Base-by-base conservation (phyloP, 2,797 vertebrate genomes). In the Bovichtus diacanthus region DNA sequence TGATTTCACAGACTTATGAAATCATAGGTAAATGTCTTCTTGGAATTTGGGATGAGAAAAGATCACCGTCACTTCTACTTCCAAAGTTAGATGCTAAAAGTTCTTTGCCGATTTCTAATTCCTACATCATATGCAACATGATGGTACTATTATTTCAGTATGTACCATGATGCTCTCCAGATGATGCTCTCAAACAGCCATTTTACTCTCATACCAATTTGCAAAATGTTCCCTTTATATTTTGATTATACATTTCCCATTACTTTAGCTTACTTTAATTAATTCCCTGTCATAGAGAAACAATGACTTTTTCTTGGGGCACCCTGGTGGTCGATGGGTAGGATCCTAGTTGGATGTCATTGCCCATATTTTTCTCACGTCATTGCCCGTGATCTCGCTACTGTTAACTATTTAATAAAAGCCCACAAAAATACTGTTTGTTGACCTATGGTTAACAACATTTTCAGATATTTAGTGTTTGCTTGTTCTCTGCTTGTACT, bases 1-100 rank as follows among this genome's bases (percentile, higher is more conserved):
- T 56, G 10, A 73, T 70, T 83, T 88, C 61, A 68, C 53, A 76
- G 62, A 68, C 61, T 74, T 49, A n/a, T n/a, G n/a, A n/a, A n/a
- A n/a, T n/a, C n/a, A n/a, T n/a, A n/a, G n/a, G 18, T 59, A 12
- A 76, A 66, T 66, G 69, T 56, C 63, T 61, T 66, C 47, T 25
- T 74, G 6, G 44, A 63, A 59, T 74, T 55, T 61, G 46, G 46
- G 23, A 78, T 61, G 68, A 50, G 11, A 67, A 44, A 36, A 72
- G 43, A 65, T 84, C 43, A 64, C 21, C 62, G 41, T 59, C 50
- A 64, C 38, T 68, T 72, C 6, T 56, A 25, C 15, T 46, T 73
- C 21, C 18, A 19, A 77, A 54, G 43, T 51, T 56, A 16, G 51
- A 59, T 41, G 23, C 3, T 6, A 27, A 12, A 67, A 46, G 38